Percentiles rank a stretch among this genome's conserved stretches.
These are phyloP conservation scores for Empidonax alnorum DNA, from an alignment of 2,113 vertebrate species.

Conservation along the genomic window DNA sequence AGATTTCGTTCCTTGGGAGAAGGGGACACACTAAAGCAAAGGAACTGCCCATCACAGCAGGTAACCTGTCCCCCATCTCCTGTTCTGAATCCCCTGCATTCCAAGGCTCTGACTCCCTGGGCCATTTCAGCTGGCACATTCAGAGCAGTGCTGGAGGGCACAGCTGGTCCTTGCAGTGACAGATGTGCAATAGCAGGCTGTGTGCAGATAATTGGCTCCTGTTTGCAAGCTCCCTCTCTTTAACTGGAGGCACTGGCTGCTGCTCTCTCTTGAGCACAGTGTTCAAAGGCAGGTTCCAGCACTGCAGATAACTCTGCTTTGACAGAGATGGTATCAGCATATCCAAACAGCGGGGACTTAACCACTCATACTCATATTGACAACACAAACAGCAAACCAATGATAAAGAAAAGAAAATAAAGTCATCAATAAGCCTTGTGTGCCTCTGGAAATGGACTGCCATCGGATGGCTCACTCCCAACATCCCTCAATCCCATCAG, in stretches of 20 bases:
- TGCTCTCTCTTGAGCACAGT: background rate
- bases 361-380: background rate
- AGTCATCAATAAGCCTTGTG: background rate
- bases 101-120: background rate
- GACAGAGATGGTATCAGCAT: background rate
- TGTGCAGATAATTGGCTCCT: background rate
- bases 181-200: background rate
- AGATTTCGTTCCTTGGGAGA: background rate
- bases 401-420: background rate
- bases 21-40: background rate
- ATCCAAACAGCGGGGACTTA: background rate
- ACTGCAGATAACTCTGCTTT: background rate
- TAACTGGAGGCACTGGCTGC: background rate
- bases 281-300: background rate
- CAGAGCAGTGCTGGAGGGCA: background rate
- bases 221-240: background rate
- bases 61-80: background rate
- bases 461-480: background rate
- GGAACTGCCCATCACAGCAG: background rate
- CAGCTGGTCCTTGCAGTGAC: background rate
- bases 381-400: background rate
- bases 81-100: background rate
- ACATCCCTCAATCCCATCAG: background rate
- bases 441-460: background rate
- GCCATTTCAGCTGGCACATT: background rate